Conservation (phyloP, 2,888 invertebrate genomes). For the Vannuccia rotundouncinata region DNA sequence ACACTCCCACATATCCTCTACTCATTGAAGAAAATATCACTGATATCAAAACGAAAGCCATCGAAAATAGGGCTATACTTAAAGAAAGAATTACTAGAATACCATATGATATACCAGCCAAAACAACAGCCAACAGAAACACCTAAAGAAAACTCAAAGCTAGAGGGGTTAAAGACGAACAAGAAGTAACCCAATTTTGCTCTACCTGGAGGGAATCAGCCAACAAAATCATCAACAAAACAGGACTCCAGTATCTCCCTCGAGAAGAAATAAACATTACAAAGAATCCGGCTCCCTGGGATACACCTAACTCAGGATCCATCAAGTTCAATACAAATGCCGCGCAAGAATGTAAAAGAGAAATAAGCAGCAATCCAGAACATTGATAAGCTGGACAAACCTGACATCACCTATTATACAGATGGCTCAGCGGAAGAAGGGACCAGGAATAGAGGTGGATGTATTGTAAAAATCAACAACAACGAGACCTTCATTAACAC, state of each 20-base stretch:
- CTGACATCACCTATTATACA: no score
- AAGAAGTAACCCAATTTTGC: not conserved
- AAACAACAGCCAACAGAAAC: not conserved
- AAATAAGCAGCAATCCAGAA: no score
- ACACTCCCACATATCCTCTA: not conserved
- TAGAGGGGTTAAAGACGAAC: not conserved
- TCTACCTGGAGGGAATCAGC: not conserved
- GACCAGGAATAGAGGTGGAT: no score
- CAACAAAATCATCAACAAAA: not conserved
- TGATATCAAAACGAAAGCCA: slow-evolving; percentile 1
- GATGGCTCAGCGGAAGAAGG: no score
- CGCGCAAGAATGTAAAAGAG: not conserved
- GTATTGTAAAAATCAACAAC: no score
- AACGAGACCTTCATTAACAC: no score
- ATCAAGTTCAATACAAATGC: not conserved
- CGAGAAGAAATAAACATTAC: not conserved
- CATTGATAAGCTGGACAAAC: no score
- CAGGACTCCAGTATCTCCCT: not conserved
- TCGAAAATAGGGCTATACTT: not conserved
- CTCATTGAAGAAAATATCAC: not conserved
- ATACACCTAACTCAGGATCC: not conserved
- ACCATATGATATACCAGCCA: not conserved
- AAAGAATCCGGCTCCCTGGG: not conserved
- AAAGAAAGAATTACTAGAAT: slow-evolving; percentile 8
- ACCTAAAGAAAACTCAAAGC: not conserved